Percentiles rank a stretch among this genome's conserved stretches.
Conservation (phyloP, 2,797 vertebrate species). For the Eulemur albifrons region DNA sequence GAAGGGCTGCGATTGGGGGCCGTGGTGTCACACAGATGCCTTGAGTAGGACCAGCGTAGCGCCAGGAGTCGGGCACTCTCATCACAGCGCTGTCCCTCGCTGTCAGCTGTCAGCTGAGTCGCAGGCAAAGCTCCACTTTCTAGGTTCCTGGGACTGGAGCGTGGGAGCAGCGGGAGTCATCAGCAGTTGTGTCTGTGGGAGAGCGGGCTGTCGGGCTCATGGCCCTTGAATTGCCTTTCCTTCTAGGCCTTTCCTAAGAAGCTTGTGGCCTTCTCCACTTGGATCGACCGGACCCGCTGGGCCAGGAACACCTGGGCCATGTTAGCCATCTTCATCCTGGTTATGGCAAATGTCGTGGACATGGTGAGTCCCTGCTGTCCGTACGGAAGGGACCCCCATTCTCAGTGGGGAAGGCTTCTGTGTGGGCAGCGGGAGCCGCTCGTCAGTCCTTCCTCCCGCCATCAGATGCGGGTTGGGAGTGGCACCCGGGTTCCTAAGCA, state of each 20-base stretch:
- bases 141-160: not conserved
- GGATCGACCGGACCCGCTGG: constrained; percentile 97
- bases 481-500: not conserved
- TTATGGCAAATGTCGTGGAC: constrained; percentile 93
- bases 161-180: not conserved
- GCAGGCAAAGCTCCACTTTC: fast-evolving
- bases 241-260: constrained; percentile 92
- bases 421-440: not conserved
- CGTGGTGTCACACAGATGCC: fast-evolving
- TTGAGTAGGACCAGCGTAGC: fast-evolving
- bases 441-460: not conserved
- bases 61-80: fast-evolving
- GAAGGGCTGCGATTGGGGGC: not conserved
- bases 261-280: constrained; percentile 94
- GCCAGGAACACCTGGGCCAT: constrained; percentile 97
- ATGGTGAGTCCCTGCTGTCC: constrained; percentile 87
- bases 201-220: not conserved
- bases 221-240: not conserved
- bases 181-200: not conserved
- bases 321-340: constrained; percentile 95
- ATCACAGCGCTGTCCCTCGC: not conserved
- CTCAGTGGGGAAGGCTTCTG: not conserved
- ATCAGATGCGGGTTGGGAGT: not conserved
- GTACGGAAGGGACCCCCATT: fast-evolving
- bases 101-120: no score